A percentile compares a stretch with the other conserved stretches of the same genome.
Conservation (phyloP, 2,888 invertebrate species). For the Coecobrya sp. region DNA sequence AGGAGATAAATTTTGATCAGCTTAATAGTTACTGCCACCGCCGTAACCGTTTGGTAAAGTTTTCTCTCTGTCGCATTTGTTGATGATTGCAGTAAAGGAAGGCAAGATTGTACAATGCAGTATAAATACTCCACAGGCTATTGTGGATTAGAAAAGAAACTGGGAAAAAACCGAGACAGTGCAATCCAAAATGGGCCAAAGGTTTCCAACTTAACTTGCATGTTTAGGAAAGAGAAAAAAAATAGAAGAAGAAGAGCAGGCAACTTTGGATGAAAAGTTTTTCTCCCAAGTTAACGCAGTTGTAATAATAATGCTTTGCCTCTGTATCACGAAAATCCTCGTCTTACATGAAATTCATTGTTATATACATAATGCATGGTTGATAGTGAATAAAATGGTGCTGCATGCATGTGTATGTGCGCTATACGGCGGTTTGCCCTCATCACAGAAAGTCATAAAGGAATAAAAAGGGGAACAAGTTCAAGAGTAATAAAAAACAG, state of each 20-base stretch:
- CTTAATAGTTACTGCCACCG: neutral
- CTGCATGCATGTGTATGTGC: neutral
- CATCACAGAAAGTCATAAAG: conserved; percentile 67
- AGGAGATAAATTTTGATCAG: neutral
- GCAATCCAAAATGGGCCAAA: neutral
- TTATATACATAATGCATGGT: neutral
- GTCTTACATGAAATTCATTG: conserved; percentile 26
- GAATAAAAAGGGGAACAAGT: conserved; percentile 77
- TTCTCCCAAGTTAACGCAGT: conserved; percentile 38
- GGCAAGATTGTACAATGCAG: neutral
- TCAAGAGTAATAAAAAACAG: conserved; percentile 79
- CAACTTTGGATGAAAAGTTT: conserved; percentile 25
- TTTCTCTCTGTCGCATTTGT: neutral
- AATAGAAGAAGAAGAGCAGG: neutral
- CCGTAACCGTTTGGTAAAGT: neutral
- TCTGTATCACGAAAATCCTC: conserved; percentile 36
- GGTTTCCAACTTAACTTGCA: conserved; percentile 15
- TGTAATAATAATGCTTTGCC: conserved; percentile 35
- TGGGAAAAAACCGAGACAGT: neutral
- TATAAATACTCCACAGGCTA: neutral
- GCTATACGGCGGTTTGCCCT: conserved; percentile 21
- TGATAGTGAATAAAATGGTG: conserved; percentile 8
- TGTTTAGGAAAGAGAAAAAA: conserved; percentile 12
- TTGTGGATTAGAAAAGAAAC: neutral
- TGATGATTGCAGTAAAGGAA: neutral